A percentile compares a stretch with the other conserved stretches of the same genome.
Conservation (phyloP, 2,888 invertebrate species). For the Caenorhabditis angaria region DNA sequence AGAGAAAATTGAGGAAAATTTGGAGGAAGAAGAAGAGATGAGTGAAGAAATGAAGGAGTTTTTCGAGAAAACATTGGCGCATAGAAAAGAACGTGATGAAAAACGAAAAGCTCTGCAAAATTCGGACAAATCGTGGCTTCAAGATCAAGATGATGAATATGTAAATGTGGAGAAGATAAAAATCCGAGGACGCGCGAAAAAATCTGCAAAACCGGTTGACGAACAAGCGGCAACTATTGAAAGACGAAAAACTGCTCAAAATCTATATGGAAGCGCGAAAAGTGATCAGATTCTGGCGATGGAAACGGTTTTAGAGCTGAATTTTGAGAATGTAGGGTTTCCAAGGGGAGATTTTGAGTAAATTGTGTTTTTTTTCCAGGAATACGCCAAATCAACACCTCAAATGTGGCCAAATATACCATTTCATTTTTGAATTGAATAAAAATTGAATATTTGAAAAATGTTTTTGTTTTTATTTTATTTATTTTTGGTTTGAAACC, state of each 20-base stretch:
- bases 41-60: conserved; percentile 30
- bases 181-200: conserved; percentile 14
- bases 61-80: conserved; percentile 24
- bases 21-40: conserved; percentile 13
- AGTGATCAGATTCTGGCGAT: conserved; percentile 24
- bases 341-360: no score
- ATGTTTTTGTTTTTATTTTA: background rate
- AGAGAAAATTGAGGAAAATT: no score
- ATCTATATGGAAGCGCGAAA: conserved; percentile 20
- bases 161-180: conserved; percentile 20
- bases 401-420: conserved; percentile 41
- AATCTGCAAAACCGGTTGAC: conserved; percentile 14
- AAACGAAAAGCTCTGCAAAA: conserved; percentile 11
- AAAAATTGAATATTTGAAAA: background rate
- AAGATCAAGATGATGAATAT: conserved; percentile 13
- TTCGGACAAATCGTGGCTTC: background rate
- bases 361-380: background rate
- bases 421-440: conserved; percentile 20
- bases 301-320: conserved; percentile 28
- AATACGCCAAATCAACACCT: conserved; percentile 14
- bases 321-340: conserved; percentile 15
- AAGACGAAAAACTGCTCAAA: conserved; percentile 18
- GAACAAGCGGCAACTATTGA: conserved; percentile 16
- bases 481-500: background rate
- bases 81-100: conserved; percentile 29